Evolutionary conservation across 1,140 invertebrate species (phyloP), one percentile per base, ranked within the genome.

Genomic region (Berghia stephanieae): DNA sequence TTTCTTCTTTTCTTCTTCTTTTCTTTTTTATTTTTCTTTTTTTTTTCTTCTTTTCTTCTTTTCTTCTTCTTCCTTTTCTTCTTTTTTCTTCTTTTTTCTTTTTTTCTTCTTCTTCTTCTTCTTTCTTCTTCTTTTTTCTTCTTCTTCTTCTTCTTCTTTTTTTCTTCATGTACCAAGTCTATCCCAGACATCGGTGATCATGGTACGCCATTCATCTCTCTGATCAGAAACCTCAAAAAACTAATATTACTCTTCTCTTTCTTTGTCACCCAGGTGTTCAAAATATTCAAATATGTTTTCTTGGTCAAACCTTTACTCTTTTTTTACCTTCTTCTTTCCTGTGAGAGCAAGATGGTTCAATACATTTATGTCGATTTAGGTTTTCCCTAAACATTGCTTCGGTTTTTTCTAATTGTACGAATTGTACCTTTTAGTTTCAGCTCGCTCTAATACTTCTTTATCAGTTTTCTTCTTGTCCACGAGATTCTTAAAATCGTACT

Each of bases 261-360:
- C n/a, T n/a, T n/a, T n/a, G n/a, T n/a, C n/a, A n/a, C n/a, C n/a
- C n/a, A n/a, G n/a, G n/a, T n/a, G n/a, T n/a, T n/a, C n/a, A n/a
- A n/a, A n/a, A n/a, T n/a, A n/a, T n/a, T n/a, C n/a, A n/a, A n/a
- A 16, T 70, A 18, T 10, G 27, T 27, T 34, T 24, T 52, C 21
- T 38, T 34, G 18, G 21, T 31, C 24, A n/a, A n/a, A 46, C 27
- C 10, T 34, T 42, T 52, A 38, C 8, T 69, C 21, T 38, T 13
- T 27, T 38, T 69, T 27, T 27, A 8, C 21, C 67, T 69, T 27
- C 70, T 72, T 46, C 68, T 70, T 43, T 38, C 16, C n/a, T n/a
- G n/a, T n/a, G n/a, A n/a, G n/a, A n/a, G n/a, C n/a, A n/a, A n/a
- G n/a, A n/a, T n/a, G n/a, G n/a, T n/a, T n/a, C n/a, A n/a, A n/a